A percentile compares a stretch with the other conserved stretches of the same genome.
Evolutionary conservation across 2,797 vertebrate species (phyloP).

Genomic region (Syngnathus acus): DNA sequence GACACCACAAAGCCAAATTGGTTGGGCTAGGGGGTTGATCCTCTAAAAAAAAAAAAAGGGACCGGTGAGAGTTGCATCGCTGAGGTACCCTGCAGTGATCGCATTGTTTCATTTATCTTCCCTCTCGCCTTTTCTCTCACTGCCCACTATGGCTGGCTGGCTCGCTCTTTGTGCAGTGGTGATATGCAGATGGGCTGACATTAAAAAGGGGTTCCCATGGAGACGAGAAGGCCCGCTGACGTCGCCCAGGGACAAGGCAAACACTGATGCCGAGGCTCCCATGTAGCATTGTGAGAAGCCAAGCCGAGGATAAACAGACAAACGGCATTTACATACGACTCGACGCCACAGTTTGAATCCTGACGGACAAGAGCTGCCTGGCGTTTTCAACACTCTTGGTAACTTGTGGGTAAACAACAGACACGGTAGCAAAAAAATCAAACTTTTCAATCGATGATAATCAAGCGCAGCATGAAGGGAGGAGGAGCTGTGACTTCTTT

Average conservation of each 20-base stretch:
- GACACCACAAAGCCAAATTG: constrained; percentile 32
- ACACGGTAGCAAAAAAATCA: not conserved
- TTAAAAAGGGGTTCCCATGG: constrained; percentile 78
- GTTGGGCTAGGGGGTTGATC: constrained; percentile 41
- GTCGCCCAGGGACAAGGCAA: constrained; percentile 61
- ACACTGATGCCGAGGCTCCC: constrained; percentile 46
- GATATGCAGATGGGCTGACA: constrained; percentile 78
- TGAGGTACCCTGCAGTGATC: constrained; percentile 59
- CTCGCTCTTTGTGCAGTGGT: constrained; percentile 63
- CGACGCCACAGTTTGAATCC: constrained; percentile 47
- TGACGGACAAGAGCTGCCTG: constrained; percentile 24
- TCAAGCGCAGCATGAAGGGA: constrained; percentile 9
- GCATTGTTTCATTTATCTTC: constrained; percentile 63
- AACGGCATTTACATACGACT: constrained; percentile 56
- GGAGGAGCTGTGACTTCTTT: constrained; percentile 26
- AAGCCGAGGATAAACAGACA: constrained; percentile 54
- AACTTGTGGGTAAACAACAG: constrained; percentile 29
- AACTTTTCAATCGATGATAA: constrained; percentile 24
- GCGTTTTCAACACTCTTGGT: constrained; percentile 28
- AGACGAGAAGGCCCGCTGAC: constrained; percentile 63
- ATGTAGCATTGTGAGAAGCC: constrained; percentile 17
- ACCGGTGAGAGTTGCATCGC: constrained; percentile 59
- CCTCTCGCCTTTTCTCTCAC: constrained; percentile 39
- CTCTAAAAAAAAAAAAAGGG: constrained; percentile 48
- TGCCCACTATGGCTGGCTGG: constrained; percentile 18